Base-by-base conservation (phyloP, 2,113 vertebrate genomes). In the Arothron firmamentum region DNA sequence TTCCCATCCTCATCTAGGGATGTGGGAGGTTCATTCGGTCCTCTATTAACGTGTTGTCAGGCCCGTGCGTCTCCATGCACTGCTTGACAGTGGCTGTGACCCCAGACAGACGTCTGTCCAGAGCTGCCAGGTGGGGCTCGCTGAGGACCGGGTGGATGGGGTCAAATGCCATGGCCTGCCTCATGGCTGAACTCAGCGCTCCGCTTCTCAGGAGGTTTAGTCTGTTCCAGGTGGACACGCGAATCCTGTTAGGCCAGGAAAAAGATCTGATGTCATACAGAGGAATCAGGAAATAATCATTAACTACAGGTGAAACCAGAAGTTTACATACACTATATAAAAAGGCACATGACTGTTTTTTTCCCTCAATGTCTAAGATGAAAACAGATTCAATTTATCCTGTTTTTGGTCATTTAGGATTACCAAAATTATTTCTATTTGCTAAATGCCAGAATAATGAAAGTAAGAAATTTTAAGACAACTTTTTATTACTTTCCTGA, bases 1-100 rank as follows among this genome's bases (percentile, higher is more conserved):
- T 25, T 55, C 28, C 13, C n/a, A 3, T 17, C 14, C 14, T 43
- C 11, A 2, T 54, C 71, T 83, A 92, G 4, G 91, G 91, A 76
- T 99, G 97, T 41, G 95, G 94, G 62, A 98, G 92, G 48, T 95
- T 97, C 92, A 99, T 95, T 84, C 96, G 93, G 85, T 99, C 97
- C 84, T 99, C 97, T 74, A 99, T 94, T 63, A 99, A 91, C 31
- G 97, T 94, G 53, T 88, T 83, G 19, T 99, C 97, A 11, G 89
- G 76, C 11, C 95, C 95, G 81, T 95, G 96, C 52, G 94, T 89
- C 83, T 99, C 97, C 21, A 95, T 92, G 80, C 96, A 99, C 87
- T 98, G 97, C 83, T 94, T 93, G 76, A 98, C 90, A 1, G 94
- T 96, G 25, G 92, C 90, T 73, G 96, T 77, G 74, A 97, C 79